Evolutionary conservation across 2,888 invertebrate genomes (phyloP), one percentile per base, ranked within the genome.

Genomic region (Xestia ashworthii): DNA sequence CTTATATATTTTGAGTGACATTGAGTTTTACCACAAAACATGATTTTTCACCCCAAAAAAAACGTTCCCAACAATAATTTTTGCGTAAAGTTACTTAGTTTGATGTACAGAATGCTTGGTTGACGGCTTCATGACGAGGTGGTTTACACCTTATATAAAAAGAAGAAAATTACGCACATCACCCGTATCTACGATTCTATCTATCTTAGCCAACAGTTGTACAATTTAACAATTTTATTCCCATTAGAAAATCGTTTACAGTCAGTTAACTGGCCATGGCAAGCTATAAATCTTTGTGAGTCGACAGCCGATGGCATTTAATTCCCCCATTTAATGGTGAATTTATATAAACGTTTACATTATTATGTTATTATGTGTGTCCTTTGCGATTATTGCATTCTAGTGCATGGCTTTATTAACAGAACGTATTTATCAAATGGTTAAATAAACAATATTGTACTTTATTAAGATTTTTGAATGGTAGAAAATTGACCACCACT

Each of bases 231-330:
- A 84, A 88, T 88, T 86, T 85, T 86, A 87, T 88, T 76, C 85
- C 88, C 84, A 88, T 87, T 90, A 88, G 86, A 83, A 87, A 88
- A 88, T 78, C 80, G 86, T 90, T 90, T 75, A 87, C 75, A 85
- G 87, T 76, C 85, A 76, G 84, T 89, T 89, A 87, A 87, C 86
- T 82, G 81, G 75, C 1, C 19, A 5, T 25, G 64, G 50, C 25
- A 38, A 44, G 53, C 78, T 74, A 85, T 90, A 89, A 88, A 90
- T 88, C 85, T 85, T 87, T 74, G 78, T 88, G 87, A 81, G 86
- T 80, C 83, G 85, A 81, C 84, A 80, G 75, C 62, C 80, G 82
- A 76, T 81, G 88, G 74, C 85, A 81, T 84, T 89, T 84, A 89
- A 88, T 88, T 89, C 84, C 84, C 82, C 82, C 70, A 80, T 78